Conservation (phyloP, 2,113 vertebrate species). For the Aegithalos caudatus region DNA sequence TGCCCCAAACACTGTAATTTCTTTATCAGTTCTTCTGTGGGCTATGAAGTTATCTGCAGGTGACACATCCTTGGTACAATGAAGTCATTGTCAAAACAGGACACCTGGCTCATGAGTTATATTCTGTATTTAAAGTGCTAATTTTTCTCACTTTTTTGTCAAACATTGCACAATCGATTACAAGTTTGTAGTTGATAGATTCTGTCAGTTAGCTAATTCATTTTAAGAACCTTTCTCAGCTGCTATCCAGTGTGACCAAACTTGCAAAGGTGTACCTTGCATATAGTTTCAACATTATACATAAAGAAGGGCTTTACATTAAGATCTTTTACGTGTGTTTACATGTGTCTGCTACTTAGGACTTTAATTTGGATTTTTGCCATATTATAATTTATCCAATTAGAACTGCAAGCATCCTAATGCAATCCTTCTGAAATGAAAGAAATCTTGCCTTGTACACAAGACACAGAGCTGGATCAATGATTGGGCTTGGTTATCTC, state of each 20-base stretch:
- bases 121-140: neutral
- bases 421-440: neutral
- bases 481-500: neutral
- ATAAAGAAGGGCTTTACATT: neutral
- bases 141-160: neutral
- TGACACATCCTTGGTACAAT: neutral
- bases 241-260: neutral
- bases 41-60: neutral
- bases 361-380: neutral
- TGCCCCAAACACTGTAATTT: neutral
- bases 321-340: neutral
- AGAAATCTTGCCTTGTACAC: neutral
- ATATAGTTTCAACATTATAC: neutral
- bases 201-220: neutral
- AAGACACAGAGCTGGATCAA: neutral
- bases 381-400: neutral
- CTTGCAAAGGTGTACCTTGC: neutral
- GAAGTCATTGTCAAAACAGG: neutral
- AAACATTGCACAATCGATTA: neutral
- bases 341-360: neutral
- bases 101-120: neutral
- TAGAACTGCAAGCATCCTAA: neutral
- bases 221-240: neutral
- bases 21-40: neutral
- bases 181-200: neutral